Evolutionary conservation across 2,888 invertebrate species (phyloP).

Genomic region (Holacanthella duospinosa): DNA sequence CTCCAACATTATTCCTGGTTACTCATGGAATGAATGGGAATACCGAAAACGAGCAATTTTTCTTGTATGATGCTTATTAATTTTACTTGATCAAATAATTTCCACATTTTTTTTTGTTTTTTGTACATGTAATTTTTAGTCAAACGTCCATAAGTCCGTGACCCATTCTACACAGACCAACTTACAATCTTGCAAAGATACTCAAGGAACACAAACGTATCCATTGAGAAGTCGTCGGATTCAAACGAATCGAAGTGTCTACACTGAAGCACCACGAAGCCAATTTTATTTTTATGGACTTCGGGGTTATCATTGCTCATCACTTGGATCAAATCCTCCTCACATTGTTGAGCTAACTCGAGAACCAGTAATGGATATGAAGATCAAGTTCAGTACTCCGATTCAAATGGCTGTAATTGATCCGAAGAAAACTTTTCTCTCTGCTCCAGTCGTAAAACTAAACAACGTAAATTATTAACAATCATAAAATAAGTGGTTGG

Average conservation of each 20-base stretch:
- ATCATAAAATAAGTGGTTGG: too few species aligned
- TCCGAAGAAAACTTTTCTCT: too few species aligned
- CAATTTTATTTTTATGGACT: slow-evolving; percentile 31
- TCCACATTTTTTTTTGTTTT: background rate
- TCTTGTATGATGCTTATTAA: slow-evolving; percentile 20
- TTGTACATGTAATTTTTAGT: slow-evolving; percentile 15
- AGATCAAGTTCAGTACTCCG: background rate
- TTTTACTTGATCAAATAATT: background rate
- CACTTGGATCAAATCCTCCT: slow-evolving; percentile 17
- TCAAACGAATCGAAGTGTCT: slow-evolving; percentile 23
- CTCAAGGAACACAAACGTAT: slow-evolving; percentile 21
- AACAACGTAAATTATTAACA: background rate
- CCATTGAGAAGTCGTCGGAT: slow-evolving; percentile 15
- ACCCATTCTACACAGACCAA: slow-evolving; percentile 34
- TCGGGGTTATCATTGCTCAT: slow-evolving; percentile 24
- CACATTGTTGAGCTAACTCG: slow-evolving; percentile 30
- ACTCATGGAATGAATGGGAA: slow-evolving; percentile 36
- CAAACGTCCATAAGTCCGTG: slow-evolving; percentile 28
- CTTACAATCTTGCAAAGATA: slow-evolving; percentile 20
- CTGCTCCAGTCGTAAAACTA: background rate
- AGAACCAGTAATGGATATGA: slow-evolving; percentile 13
- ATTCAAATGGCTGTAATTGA: background rate
- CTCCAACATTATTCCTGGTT: slow-evolving; percentile 22
- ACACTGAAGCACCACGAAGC: slow-evolving; percentile 21
- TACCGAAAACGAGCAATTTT: slow-evolving; percentile 27